Evolutionary conservation across 2,797 vertebrate species (phyloP).

Genomic region (Premnoplex brunnescens): DNA sequence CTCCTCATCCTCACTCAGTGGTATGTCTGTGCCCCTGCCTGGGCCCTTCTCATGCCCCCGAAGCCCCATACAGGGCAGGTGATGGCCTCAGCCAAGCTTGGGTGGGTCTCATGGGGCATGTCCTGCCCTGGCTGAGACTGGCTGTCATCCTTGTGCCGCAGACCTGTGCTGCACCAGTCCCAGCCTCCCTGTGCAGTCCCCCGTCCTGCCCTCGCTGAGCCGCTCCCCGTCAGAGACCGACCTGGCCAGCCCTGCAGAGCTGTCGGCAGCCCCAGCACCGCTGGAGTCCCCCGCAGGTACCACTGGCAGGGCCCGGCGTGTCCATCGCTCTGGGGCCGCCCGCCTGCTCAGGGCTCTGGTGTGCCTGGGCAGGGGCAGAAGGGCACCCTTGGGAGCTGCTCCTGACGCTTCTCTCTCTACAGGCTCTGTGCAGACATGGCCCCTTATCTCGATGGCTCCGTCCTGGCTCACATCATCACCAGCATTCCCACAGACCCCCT

Average conservation of each 20-base stretch:
- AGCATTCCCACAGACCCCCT: constrained; percentile 36
- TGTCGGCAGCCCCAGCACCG: constrained; percentile 53
- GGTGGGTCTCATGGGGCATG: rapidly evolving
- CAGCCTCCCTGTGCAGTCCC: constrained; percentile 55
- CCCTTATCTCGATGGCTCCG: constrained; percentile 20
- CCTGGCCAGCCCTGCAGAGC: constrained; percentile 61
- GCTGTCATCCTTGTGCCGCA: constrained; percentile 4
- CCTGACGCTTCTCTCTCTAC: constrained; percentile 1
- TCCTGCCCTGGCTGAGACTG: background rate
- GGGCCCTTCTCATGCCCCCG: rapidly evolving
- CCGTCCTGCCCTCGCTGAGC: background rate
- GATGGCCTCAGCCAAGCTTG: background rate
- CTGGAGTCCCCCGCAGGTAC: background rate
- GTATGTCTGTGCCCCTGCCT: constrained; percentile 45
- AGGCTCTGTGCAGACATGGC: constrained; percentile 42
- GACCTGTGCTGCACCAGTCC: constrained; percentile 79
- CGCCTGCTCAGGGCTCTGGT: rapidly evolving
- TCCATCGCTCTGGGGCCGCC: rapidly evolving
- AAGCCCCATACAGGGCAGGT: rapidly evolving
- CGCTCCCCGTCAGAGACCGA: constrained; percentile 62
- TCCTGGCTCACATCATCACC: constrained; percentile 77
- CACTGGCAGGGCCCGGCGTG: rapidly evolving
- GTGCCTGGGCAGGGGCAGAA: background rate
- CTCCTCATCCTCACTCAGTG: constrained; percentile 86
- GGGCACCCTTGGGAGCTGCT: background rate